phyloP scores from a whole-genome alignment of 2,797 vertebrate genomes.

The Peromyscus attwateri region DNA sequence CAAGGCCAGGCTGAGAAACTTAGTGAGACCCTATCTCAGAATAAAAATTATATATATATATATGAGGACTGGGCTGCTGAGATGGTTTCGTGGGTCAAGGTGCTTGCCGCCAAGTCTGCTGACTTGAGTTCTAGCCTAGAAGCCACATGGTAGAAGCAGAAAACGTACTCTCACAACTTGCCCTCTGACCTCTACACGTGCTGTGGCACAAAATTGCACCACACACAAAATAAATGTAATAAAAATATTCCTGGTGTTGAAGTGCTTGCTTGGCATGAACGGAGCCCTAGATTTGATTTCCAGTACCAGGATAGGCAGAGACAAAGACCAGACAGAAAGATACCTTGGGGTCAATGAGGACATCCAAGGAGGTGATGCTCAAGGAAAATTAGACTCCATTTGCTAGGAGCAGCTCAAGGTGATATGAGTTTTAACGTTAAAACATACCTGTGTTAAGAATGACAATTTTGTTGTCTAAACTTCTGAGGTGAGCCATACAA shows the following conservation, averaged over 20 bases:
- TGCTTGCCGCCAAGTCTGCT: not conserved
- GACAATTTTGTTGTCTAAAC: not conserved
- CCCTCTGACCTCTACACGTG: not conserved
- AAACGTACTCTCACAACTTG: not conserved
- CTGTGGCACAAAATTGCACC: not conserved
- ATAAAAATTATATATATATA: not conserved
- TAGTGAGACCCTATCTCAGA: not conserved
- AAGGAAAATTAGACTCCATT: not conserved
- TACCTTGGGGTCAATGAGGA: not conserved
- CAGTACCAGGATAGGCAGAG: not conserved
- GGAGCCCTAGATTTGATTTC: not conserved
- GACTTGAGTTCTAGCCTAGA: not conserved
- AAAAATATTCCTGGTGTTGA: not conserved
- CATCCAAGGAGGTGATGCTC: not conserved
- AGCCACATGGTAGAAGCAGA: not conserved
- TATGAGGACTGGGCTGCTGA: not conserved
- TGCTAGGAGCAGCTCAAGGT: not conserved
- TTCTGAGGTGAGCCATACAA: not conserved
- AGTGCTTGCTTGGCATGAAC: not conserved
- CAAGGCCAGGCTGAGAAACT: not conserved
- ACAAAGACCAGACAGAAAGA: not conserved
- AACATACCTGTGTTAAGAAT: not conserved
- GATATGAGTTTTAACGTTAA: constrained; percentile 48
- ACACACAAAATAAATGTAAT: not conserved
- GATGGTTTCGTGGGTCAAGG: not conserved